Percentiles rank a stretch among this genome's conserved stretches.
phyloP scores from a whole-genome alignment of 2,113 vertebrate species.

The Struthio camelus region DNA sequence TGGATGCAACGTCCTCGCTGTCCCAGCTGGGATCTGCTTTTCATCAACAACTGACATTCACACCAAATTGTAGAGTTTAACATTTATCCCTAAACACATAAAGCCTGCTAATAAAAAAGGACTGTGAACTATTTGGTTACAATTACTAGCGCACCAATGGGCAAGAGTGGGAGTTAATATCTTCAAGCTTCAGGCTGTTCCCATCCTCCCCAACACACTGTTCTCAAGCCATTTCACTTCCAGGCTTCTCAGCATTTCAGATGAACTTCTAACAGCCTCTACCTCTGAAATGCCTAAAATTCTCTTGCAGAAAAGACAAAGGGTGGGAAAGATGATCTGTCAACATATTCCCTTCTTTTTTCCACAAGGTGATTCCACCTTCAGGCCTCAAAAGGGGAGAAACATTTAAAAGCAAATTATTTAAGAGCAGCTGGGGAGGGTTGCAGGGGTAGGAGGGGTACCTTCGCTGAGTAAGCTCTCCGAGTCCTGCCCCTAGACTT shows the following conservation, averaged over 20 bases:
- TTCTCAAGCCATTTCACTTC: background rate
- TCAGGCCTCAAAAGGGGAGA: background rate
- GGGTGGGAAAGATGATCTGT: background rate
- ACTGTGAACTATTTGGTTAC: slow-evolving; percentile 12
- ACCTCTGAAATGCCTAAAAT: background rate
- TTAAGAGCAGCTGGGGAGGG: background rate
- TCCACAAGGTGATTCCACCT: background rate
- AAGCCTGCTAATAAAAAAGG: background rate
- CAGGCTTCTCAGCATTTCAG: background rate
- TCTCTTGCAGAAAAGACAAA: background rate
- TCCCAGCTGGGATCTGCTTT: slow-evolving; percentile 41
- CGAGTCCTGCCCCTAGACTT: background rate
- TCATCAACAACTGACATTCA: slow-evolving; percentile 25
- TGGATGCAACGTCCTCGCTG: slow-evolving; percentile 40
- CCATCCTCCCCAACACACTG: background rate
- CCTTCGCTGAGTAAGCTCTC: background rate
- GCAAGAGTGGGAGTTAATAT: background rate
- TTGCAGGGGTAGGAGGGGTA: background rate
- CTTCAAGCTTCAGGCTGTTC: background rate
- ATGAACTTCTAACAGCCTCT: background rate
- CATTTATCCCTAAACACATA: slow-evolving; percentile 3
- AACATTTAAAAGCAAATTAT: background rate
- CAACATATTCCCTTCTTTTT: background rate
- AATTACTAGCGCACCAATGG: background rate
- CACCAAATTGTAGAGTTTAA: slow-evolving; percentile 1